Percentiles rank a stretch among this genome's conserved stretches.
These are phyloP conservation scores for Cryptus armator DNA, from an alignment of 2,888 invertebrate genomes.

Conservation along the genomic window DNA sequence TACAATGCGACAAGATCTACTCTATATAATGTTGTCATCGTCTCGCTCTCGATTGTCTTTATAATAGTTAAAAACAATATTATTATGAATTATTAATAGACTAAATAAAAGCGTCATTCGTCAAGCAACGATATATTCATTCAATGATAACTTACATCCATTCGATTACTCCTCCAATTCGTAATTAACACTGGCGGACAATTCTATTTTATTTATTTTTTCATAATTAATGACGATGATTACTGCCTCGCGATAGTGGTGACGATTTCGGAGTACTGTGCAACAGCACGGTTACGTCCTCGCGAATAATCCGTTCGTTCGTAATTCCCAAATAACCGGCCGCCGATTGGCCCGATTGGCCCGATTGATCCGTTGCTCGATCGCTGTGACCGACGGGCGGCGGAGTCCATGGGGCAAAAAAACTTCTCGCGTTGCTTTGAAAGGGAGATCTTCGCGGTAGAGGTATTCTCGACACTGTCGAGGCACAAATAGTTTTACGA, in stretches of 20 bases:
- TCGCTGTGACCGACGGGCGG: background rate
- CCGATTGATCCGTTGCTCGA: slow-evolving; percentile 11
- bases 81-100: slow-evolving; percentile 42
- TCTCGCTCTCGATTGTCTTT: slow-evolving; percentile 57
- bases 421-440: slow-evolving; percentile 9
- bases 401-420: background rate
- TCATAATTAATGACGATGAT: background rate
- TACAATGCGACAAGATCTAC: slow-evolving; percentile 45
- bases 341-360: slow-evolving; percentile 3
- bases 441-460: slow-evolving; percentile 48
- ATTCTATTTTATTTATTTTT: slow-evolving; percentile 7
- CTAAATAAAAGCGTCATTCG: slow-evolving; percentile 52
- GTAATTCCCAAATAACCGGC: slow-evolving; percentile 5
- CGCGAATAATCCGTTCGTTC: background rate
- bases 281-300: background rate
- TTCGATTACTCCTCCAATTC: background rate
- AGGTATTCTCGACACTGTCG: slow-evolving; percentile 62
- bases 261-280: slow-evolving; percentile 47
- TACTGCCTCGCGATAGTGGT: slow-evolving; percentile 13
- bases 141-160: slow-evolving; percentile 20
- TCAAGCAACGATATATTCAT: slow-evolving; percentile 46
- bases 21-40: slow-evolving; percentile 54
- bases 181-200: background rate
- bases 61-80: slow-evolving; percentile 23
- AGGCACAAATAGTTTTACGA: background rate